These are phyloP conservation scores for Carcharodon carcharias DNA, from an alignment of 2,797 vertebrate species.

Conservation along the genomic window DNA sequence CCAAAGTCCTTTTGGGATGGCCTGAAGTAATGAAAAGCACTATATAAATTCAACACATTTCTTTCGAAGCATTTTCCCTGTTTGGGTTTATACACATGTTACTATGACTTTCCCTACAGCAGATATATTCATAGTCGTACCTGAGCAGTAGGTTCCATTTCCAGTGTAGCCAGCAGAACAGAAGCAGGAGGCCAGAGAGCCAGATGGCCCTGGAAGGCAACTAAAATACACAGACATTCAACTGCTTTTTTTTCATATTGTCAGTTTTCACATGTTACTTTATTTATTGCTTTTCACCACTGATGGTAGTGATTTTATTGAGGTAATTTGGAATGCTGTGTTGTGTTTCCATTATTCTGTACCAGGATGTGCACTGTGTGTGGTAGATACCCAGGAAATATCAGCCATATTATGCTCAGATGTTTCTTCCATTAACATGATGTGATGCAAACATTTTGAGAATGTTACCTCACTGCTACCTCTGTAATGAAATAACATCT, in stretches of 20 bases:
- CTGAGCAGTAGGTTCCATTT: constrained; percentile 77
- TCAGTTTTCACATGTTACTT: not conserved
- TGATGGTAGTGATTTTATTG: not conserved
- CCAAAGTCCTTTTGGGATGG: not conserved
- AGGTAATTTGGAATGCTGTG: not conserved
- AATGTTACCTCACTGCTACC: not conserved
- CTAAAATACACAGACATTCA: constrained; percentile 55
- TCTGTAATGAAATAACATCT: not conserved
- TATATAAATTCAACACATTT: not conserved
- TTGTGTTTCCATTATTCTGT: not conserved
- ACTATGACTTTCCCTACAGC: not conserved
- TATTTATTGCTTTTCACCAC: constrained; percentile 9
- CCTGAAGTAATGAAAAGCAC: not conserved
- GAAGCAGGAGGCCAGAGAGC: constrained; percentile 57
- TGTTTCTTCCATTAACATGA: not conserved
- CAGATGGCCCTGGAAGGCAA: constrained; percentile 62
- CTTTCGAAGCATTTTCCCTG: not conserved
- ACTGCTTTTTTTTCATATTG: not conserved
- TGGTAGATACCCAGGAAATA: not conserved
- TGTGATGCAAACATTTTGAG: not conserved
- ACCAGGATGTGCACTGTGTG: not conserved
- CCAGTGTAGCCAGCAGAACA: constrained; percentile 81
- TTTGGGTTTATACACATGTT: not conserved
- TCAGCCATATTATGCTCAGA: not conserved
- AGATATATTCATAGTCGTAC: constrained; percentile 49